phyloP scores from a whole-genome alignment of 2,888 invertebrate genomes.

The Gasteruption jaculator region DNA sequence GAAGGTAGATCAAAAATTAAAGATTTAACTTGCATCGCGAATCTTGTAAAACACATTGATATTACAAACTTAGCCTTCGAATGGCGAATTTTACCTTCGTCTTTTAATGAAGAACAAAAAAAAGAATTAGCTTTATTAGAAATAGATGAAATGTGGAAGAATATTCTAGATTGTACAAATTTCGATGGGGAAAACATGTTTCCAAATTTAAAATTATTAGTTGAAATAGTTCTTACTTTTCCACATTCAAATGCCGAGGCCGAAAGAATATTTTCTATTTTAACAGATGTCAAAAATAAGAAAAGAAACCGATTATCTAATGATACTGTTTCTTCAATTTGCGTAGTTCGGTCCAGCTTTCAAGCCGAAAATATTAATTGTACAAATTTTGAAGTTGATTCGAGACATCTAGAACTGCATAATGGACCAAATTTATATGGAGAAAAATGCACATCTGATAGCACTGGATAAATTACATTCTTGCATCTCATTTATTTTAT shows the following conservation, averaged over 20 bases:
- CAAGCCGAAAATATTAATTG: no score
- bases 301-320: no score
- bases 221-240: slow-evolving; percentile 1
- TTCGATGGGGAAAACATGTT: neutral
- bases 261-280: neutral
- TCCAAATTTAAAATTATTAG: slow-evolving; percentile 1
- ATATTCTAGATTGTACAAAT: neutral
- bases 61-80: neutral
- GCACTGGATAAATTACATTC: no score
- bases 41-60: neutral
- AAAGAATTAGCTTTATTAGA: neutral
- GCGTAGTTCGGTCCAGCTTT: no score
- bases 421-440: no score
- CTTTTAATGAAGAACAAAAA: neutral
- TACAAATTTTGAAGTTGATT: no score
- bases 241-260: no score
- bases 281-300: neutral
- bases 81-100: neutral
- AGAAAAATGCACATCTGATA: no score
- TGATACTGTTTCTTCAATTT: no score
- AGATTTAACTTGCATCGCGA: slow-evolving; percentile 2
- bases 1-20: neutral
- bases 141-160: slow-evolving; percentile 6
- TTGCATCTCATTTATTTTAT: no score
- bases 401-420: no score